phyloP scores from a whole-genome alignment of 2,113 vertebrate genomes.

The Mobula hypostoma region DNA sequence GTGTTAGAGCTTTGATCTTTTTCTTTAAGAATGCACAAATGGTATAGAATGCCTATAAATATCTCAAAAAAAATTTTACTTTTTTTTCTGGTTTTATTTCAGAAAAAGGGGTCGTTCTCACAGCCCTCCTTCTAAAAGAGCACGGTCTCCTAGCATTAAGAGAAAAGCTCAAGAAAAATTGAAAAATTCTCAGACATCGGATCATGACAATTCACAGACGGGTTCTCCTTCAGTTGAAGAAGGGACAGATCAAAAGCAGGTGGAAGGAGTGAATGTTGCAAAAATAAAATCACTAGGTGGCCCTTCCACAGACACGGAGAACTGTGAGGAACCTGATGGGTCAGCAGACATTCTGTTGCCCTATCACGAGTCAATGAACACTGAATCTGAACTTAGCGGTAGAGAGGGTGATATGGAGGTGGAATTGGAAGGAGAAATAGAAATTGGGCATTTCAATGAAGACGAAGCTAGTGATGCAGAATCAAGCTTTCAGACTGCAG shows the following conservation, averaged over 20 bases:
- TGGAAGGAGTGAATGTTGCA: background rate
- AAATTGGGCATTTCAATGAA: conserved; percentile 12
- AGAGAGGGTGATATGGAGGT: background rate
- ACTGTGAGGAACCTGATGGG: background rate
- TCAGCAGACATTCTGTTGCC: background rate
- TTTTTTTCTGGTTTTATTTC: background rate
- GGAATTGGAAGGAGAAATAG: conserved; percentile 13
- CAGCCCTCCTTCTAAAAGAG: conserved; percentile 11
- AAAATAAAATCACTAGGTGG: background rate
- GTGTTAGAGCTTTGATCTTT: background rate
- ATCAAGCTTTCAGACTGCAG: background rate
- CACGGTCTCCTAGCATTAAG: conserved; percentile 20
- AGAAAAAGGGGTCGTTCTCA: conserved; percentile 33
- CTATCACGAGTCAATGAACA: background rate
- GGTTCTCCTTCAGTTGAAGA: conserved; percentile 5
- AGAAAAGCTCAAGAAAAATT: conserved; percentile 32
- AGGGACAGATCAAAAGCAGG: background rate
- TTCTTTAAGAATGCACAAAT: background rate
- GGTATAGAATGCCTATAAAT: background rate
- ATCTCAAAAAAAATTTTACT: background rate
- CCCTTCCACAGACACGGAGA: background rate
- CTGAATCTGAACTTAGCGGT: background rate
- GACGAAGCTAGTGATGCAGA: background rate
- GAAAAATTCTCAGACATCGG: background rate
- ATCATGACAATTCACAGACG: background rate